Evolutionary conservation across 2,113 vertebrate species (phyloP), one percentile per base, ranked within the genome.

Genomic region (Vicugna pacos): DNA sequence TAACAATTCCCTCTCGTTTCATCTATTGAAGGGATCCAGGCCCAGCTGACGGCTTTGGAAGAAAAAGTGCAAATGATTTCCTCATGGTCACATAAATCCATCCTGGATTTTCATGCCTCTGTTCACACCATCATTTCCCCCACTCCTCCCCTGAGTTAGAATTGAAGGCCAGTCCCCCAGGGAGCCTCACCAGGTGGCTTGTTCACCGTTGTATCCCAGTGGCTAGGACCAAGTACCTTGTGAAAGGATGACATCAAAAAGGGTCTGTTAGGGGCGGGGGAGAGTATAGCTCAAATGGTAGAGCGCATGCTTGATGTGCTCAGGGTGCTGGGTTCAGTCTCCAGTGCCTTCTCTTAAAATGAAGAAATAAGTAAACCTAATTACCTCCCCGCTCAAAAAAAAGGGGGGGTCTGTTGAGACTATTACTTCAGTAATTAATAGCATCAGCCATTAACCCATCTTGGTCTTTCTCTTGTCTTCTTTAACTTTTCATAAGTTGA

Each of bases 1-100:
- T 87, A 20, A n/a, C 24, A 42, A 56, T 62, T 87, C 81, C 58
- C 94, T 97, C 91, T 91, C 94, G 65, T 22, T 60, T 85, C 85
- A 54, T 26, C 64, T 84, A 19, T 30, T 77, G 56, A 87, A 86
- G 69, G 15, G 48, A 58, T 38, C 14, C 54, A 67, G 7, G 13
- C 79, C 69, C 77, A 79, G 28, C 28, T 56, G 75, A 91, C 56
- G 1, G 5, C 2, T 42, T 84, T 69, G 52, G 62, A 94, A 94
- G 83, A 85, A 91, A 86, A 20, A 20, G 67, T 60, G 81, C 60
- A 64, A 62, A 32, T n/a, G 35, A 69, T 20, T 52, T 67, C 30
- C 14, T 73, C 42, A 73, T 0, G 19, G 30, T 69, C 58, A 30
- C 4, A 64, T 46, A 60, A 76, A 80, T 46, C 5, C 8, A n/a